Evolutionary conservation across 2,113 vertebrate genomes (phyloP).

Genomic region (Callipepla squamata): DNA sequence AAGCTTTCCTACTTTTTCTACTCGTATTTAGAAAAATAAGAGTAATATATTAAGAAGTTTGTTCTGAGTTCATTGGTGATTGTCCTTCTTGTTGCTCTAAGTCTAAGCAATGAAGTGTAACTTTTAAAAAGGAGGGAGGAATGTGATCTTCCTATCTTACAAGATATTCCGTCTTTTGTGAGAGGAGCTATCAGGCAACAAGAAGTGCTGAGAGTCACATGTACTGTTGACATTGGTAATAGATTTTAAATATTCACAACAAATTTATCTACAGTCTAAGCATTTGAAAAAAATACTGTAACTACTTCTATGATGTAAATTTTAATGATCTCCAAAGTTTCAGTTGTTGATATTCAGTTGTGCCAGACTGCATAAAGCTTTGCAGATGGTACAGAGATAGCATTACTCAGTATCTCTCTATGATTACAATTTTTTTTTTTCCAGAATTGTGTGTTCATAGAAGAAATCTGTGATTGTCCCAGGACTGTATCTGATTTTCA

Average conservation of each 20-base stretch:
- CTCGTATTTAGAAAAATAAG: neutral
- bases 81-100: neutral
- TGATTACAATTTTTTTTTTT: neutral
- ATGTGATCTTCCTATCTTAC: neutral
- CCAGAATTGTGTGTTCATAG: neutral
- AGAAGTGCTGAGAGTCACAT: accelerated
- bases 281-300: neutral
- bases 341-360: neutral
- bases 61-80: neutral
- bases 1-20: neutral
- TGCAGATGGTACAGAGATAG: neutral
- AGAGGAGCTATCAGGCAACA: neutral
- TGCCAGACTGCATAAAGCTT: neutral
- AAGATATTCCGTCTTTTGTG: neutral
- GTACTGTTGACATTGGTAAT: neutral
- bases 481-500: neutral
- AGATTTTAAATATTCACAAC: neutral
- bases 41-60: neutral
- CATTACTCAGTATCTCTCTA: neutral
- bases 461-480: neutral
- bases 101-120: neutral
- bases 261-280: neutral
- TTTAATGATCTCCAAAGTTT: neutral
- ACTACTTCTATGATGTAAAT: neutral
- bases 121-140: neutral